Evolutionary conservation across 2,113 vertebrate genomes (phyloP).

Genomic region (Petrocephalus zakoni): DNA sequence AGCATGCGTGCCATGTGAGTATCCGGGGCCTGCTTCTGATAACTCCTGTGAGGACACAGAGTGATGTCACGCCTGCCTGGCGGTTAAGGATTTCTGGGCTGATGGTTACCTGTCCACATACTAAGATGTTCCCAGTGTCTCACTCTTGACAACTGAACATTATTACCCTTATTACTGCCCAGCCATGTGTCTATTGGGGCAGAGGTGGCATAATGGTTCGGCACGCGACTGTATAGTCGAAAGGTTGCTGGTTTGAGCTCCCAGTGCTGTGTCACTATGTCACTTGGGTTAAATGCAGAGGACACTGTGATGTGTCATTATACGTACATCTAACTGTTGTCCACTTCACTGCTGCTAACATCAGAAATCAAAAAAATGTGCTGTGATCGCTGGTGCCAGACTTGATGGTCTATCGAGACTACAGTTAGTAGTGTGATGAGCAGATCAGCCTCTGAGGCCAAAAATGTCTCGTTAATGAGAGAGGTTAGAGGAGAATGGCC

Average conservation of each 20-base stretch:
- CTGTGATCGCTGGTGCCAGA: not conserved
- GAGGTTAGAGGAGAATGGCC: not conserved
- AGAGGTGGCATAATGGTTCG: no score
- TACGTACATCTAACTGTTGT: not conserved
- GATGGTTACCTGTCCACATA: not conserved
- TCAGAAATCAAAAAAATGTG: not conserved
- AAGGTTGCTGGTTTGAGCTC: no score
- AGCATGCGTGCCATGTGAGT: conserved; percentile 91
- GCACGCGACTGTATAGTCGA: no score
- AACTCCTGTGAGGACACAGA: not conserved
- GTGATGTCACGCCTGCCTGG: not conserved
- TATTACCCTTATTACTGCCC: not conserved
- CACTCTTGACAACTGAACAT: no score
- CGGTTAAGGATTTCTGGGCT: not conserved
- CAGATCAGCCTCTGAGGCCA: not conserved
- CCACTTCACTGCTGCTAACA: not conserved
- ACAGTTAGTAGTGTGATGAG: not conserved
- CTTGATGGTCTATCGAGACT: not conserved
- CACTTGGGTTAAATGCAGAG: no score
- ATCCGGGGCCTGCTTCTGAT: not conserved
- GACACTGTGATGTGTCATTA: no score
- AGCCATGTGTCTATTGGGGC: not conserved
- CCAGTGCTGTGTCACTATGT: no score
- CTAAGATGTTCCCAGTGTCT: not conserved
- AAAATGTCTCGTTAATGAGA: no score